These are phyloP conservation scores for Cyrtodaria siliqua DNA, from an alignment of 2,888 invertebrate genomes.

Conservation along the genomic window DNA sequence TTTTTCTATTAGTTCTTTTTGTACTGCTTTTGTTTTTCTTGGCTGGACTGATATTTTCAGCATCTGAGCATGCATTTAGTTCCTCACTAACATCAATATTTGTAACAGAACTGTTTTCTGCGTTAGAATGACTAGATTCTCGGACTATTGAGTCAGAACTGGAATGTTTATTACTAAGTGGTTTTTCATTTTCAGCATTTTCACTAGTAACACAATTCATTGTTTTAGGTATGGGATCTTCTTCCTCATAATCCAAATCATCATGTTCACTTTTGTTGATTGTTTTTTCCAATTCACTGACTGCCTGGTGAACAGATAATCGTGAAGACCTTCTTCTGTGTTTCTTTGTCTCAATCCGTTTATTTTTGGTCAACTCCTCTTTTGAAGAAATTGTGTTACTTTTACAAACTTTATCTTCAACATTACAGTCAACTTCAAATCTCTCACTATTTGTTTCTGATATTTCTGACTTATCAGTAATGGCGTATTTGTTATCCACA, in stretches of 20 bases:
- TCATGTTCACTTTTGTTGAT: not conserved
- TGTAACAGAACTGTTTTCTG: not conserved
- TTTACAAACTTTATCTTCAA: no score
- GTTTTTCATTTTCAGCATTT: no score
- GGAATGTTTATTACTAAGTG: not conserved
- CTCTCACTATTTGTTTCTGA: no score
- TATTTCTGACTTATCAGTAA: no score
- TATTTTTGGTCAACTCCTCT: not conserved
- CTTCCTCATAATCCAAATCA: constrained; percentile 11
- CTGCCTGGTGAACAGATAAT: constrained; percentile 29
- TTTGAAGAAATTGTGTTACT: not conserved
- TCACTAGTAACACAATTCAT: not conserved
- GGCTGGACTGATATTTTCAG: constrained; percentile 1
- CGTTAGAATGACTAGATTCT: not conserved
- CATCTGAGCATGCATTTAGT: not conserved
- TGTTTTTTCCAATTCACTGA: constrained; percentile 22
- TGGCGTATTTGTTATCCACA: no score
- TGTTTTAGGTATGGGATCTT: constrained; percentile 18
- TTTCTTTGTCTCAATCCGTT: constrained; percentile 13
- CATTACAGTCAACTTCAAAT: no score
- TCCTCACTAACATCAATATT: not conserved
- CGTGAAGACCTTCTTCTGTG: constrained; percentile 22
- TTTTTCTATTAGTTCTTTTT: not conserved
- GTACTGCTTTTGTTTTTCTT: constrained; percentile 1
- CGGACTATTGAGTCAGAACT: not conserved